Conservation (phyloP, 2,113 vertebrate genomes). For the Scopus umbretta region DNA sequence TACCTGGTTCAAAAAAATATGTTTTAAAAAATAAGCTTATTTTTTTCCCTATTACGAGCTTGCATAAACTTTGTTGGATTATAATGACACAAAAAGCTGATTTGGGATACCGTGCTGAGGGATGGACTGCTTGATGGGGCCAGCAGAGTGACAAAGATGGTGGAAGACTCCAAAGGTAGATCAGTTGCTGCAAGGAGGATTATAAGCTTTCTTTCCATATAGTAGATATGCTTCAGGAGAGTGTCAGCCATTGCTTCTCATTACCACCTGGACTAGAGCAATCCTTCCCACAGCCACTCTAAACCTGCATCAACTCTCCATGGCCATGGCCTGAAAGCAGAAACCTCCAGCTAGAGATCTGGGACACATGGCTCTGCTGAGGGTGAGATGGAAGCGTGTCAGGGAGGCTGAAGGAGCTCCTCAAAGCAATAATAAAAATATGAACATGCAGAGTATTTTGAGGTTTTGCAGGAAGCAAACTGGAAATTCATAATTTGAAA, state of each 20-base stretch:
- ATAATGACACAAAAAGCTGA: background rate
- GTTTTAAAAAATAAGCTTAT: background rate
- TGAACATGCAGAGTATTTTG: background rate
- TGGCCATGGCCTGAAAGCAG: fast-evolving
- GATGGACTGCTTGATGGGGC: background rate
- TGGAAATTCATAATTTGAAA: background rate
- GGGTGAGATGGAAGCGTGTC: background rate
- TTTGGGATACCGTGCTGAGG: background rate
- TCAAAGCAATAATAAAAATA: background rate
- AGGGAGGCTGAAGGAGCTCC: background rate
- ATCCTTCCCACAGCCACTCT: background rate
- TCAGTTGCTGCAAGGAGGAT: background rate
- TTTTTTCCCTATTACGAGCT: background rate
- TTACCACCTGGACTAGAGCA: background rate
- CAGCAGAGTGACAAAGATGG: background rate
- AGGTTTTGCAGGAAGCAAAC: background rate
- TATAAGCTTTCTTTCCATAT: background rate
- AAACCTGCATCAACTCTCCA: background rate
- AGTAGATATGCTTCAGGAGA: background rate
- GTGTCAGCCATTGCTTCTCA: background rate
- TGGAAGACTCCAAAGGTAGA: background rate
- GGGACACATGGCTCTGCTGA: background rate
- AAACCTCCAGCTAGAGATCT: background rate
- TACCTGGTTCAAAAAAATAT: background rate
- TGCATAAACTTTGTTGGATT: background rate